A percentile compares a stretch with the other conserved stretches of the same genome.
Conservation (phyloP, 1,140 invertebrate genomes). For the Druon quercuslanigerum region DNA sequence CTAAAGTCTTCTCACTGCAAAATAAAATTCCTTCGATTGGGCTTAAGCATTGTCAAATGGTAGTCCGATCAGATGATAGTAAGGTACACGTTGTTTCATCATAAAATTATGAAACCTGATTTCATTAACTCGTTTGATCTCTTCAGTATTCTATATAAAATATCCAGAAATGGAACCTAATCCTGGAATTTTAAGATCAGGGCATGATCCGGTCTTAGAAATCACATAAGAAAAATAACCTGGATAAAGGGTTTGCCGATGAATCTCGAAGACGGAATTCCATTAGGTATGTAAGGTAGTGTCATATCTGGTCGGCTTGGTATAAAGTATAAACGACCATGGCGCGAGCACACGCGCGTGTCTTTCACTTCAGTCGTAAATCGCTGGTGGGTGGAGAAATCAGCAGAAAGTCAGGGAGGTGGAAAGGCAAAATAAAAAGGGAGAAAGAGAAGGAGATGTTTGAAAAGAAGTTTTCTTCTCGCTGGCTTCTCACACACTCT, state of each 20-base stretch:
- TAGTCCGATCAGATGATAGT: no score
- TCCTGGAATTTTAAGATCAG: neutral
- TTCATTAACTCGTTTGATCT: no score
- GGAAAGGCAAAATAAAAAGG: neutral
- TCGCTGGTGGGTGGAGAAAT: neutral
- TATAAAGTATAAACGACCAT: neutral
- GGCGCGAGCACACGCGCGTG: neutral
- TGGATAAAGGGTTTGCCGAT: neutral
- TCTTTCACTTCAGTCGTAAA: conserved; percentile 7
- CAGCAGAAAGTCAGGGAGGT: neutral
- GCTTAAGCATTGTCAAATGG: no score
- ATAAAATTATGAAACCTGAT: no score
- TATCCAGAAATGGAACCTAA: neutral
- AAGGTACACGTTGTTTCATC: no score
- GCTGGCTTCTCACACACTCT: neutral
- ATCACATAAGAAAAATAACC: neutral
- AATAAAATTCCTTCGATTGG: no score
- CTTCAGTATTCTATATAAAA: neutral
- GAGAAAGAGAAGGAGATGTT: neutral
- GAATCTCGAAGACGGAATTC: conserved; percentile 2
- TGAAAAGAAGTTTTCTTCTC: neutral
- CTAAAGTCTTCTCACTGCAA: no score
- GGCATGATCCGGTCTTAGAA: neutral
- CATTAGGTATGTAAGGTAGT: neutral
- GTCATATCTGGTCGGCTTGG: conserved; percentile 8